These are phyloP conservation scores for Myioborus melanocephalus DNA, from an alignment of 2,797 vertebrate genomes.

Conservation along the genomic window DNA sequence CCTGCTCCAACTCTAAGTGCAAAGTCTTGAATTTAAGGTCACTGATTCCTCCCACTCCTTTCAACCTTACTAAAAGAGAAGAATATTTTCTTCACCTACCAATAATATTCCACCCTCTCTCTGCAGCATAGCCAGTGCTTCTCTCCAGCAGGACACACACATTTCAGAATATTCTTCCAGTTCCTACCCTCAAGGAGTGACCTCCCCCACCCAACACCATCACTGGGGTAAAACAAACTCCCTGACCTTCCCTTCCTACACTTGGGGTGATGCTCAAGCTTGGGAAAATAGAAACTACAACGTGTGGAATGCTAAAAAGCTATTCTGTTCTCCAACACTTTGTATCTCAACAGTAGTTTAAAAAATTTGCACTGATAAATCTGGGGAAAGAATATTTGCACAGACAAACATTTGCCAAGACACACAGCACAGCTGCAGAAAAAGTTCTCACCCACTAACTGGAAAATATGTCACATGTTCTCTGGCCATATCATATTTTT, in stretches of 20 bases:
- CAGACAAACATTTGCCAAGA: background rate
- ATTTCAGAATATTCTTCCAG: background rate
- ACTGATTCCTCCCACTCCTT: background rate
- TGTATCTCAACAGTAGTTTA: background rate
- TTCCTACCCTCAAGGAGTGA: background rate
- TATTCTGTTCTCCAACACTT: background rate
- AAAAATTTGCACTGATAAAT: background rate
- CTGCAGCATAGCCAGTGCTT: rapidly evolving
- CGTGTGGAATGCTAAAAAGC: background rate
- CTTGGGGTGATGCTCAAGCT: background rate
- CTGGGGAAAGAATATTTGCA: background rate
- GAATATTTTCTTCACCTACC: background rate
- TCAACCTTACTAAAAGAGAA: background rate
- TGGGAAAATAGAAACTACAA: background rate
- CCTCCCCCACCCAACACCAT: background rate
- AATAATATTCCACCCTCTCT: background rate
- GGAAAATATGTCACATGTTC: background rate
- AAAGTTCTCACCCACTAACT: background rate
- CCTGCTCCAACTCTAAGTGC: background rate
- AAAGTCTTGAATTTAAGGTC: background rate
- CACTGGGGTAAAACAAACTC: rapidly evolving
- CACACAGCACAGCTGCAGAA: background rate
- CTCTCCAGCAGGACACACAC: background rate
- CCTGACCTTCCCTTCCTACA: background rate
- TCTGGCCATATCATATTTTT: background rate